Percentiles rank a stretch among this genome's conserved stretches.
These are phyloP conservation scores for Acestrorhynchus altus DNA, from an alignment of 2,797 vertebrate species.

Conservation along the genomic window DNA sequence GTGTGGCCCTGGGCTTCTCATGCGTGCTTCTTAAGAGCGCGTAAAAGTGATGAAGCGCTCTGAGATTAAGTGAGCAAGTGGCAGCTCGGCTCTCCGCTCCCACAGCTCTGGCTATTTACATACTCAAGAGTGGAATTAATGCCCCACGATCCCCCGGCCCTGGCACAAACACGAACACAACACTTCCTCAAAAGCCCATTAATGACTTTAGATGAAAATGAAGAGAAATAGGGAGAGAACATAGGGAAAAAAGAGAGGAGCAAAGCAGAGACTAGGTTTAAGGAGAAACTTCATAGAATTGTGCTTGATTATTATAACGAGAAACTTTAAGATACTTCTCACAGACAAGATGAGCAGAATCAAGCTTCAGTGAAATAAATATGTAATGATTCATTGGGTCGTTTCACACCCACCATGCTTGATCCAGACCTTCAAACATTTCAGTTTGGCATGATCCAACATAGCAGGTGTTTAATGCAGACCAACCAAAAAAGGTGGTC, in stretches of 20 bases:
- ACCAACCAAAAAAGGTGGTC: too few relatives aligned
- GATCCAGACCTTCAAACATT: too few relatives aligned
- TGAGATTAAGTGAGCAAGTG: conserved; percentile 74
- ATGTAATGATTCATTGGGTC: background rate
- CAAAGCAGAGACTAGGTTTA: conserved; percentile 29
- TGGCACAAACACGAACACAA: conserved; percentile 75
- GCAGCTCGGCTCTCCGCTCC: conserved; percentile 75
- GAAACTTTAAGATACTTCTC: background rate
- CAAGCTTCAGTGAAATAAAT: background rate
- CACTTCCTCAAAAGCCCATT: conserved; percentile 74
- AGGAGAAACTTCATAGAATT: too few relatives aligned
- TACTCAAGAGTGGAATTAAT: conserved; percentile 78
- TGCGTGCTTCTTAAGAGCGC: conserved; percentile 69
- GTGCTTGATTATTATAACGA: background rate
- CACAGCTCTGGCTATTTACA: conserved; percentile 77
- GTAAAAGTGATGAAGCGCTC: conserved; percentile 77
- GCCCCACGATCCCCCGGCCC: conserved; percentile 63
- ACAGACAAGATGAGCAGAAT: background rate
- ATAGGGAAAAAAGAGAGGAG: conserved; percentile 54
- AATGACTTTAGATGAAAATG: conserved; percentile 76
- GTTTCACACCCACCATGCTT: background rate
- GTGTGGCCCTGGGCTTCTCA: conserved; percentile 70
- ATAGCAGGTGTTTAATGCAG: too few relatives aligned
- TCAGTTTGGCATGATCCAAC: too few relatives aligned
- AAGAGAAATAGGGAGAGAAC: conserved; percentile 61